Percentiles rank a stretch among this genome's conserved stretches.
phyloP scores from a whole-genome alignment of 2,888 invertebrate genomes.

The Strigamia crassipes region DNA sequence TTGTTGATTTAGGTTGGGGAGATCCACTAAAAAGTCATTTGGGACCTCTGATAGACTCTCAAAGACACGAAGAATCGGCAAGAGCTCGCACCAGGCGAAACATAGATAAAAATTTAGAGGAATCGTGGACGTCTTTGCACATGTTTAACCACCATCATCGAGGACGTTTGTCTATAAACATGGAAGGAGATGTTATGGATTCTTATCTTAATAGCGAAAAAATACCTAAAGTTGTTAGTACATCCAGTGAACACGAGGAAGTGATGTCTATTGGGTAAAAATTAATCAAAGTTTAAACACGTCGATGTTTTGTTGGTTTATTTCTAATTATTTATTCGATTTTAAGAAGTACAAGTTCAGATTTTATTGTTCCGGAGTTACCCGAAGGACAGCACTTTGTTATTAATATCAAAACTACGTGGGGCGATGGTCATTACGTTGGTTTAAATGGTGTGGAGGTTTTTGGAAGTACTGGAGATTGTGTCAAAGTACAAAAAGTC shows the following conservation, averaged over 20 bases:
- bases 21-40: slow-evolving; percentile 43
- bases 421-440: slow-evolving; percentile 80
- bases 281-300: not conserved
- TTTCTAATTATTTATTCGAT: not conserved
- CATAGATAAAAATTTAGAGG: slow-evolving; percentile 45
- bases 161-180: slow-evolving; percentile 44
- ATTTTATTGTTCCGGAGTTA: slow-evolving; percentile 75
- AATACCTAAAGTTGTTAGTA: not conserved
- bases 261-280: slow-evolving; percentile 16
- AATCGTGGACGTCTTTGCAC: slow-evolving; percentile 48
- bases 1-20: slow-evolving; percentile 29
- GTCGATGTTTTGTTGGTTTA: not conserved
- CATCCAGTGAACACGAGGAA: not conserved
- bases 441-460: slow-evolving; percentile 79
- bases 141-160: slow-evolving; percentile 46
- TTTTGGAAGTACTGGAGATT: slow-evolving; percentile 69
- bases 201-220: slow-evolving; percentile 2
- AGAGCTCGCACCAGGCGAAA: slow-evolving; percentile 16
- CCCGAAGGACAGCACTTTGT: slow-evolving; percentile 71
- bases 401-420: slow-evolving; percentile 72
- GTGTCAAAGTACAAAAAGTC: slow-evolving; percentile 68
- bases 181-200: slow-evolving; percentile 46
- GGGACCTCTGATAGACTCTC: not conserved
- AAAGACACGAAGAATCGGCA: slow-evolving; percentile 33
- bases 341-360: slow-evolving; percentile 44